A percentile compares a stretch with the other conserved stretches of the same genome.
Evolutionary conservation across 2,797 vertebrate species (phyloP).

Genomic region (Danio albolineatus): DNA sequence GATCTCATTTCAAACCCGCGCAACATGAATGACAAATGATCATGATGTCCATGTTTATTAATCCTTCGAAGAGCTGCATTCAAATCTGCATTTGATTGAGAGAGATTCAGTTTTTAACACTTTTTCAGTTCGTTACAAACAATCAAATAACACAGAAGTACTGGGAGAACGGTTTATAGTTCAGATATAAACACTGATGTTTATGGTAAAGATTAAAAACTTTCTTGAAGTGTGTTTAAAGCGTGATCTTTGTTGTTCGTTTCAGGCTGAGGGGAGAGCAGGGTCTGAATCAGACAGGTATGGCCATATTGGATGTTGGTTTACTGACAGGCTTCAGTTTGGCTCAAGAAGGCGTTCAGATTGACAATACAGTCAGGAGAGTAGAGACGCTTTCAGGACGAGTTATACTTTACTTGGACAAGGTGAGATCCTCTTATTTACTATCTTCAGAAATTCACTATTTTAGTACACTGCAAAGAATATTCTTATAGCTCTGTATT

Average conservation of each 20-base stretch:
- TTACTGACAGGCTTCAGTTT: constrained; percentile 73
- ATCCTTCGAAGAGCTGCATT: too few relatives aligned
- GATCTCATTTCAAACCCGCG: too few relatives aligned
- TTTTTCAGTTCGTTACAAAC: too few relatives aligned
- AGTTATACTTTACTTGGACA: constrained; percentile 75
- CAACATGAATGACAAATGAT: too few relatives aligned
- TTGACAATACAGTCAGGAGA: constrained; percentile 54
- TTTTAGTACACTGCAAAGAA: neutral
- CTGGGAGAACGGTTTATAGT: too few relatives aligned
- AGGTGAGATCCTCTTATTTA: constrained; percentile 60
- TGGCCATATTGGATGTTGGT: constrained; percentile 75
- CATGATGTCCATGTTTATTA: too few relatives aligned
- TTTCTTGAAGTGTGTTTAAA: neutral
- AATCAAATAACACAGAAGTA: too few relatives aligned
- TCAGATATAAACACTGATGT: too few relatives aligned
- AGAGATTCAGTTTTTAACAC: too few relatives aligned
- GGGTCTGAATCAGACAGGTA: constrained; percentile 68
- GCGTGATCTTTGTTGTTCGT: neutral
- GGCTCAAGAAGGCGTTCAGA: constrained; percentile 32
- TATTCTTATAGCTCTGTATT: too few relatives aligned
- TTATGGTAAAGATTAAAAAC: too few relatives aligned
- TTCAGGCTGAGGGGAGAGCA: constrained; percentile 63
- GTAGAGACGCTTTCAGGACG: constrained; percentile 69
- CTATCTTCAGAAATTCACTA: neutral
- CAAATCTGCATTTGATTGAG: too few relatives aligned